Conservation (phyloP, 2,113 vertebrate species). For the rabbit (Oryctolagus cuniculus) region DNA sequence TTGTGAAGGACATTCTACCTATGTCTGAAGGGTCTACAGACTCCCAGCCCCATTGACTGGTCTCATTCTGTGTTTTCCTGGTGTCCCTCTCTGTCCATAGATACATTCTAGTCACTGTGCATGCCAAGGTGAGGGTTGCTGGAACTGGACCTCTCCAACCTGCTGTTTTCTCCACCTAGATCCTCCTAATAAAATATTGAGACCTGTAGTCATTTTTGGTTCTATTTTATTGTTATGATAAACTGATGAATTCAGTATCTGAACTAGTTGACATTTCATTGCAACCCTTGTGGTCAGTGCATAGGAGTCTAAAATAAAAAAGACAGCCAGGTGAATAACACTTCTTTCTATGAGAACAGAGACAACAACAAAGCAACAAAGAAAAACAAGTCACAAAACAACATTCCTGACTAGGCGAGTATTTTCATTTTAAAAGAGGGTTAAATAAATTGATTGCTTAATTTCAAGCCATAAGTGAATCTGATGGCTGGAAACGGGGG, state of each 20-base stretch:
- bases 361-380: background rate
- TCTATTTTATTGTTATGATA: background rate
- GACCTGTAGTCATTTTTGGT: background rate
- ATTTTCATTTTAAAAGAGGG: conserved; percentile 35
- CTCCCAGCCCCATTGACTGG: no score
- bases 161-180: background rate
- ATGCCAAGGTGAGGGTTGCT: background rate
- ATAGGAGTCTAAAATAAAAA: background rate
- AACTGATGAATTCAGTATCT: background rate
- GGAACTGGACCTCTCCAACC: background rate
- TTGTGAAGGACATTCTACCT: no score
- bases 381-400: background rate
- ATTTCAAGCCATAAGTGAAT: background rate
- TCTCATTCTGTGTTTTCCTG: background rate
- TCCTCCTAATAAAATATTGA: background rate
- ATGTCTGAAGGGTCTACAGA: no score
- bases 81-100: background rate
- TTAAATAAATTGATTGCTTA: background rate
- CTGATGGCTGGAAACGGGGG: background rate
- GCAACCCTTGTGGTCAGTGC: background rate
- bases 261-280: background rate
- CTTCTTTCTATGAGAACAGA: background rate
- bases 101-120: background rate
- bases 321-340: background rate
- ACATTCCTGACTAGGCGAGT: background rate